A percentile compares a stretch with the other conserved stretches of the same genome.
These are phyloP conservation scores for Smutsia gigantea DNA, from an alignment of 2,797 vertebrate species.

Conservation along the genomic window DNA sequence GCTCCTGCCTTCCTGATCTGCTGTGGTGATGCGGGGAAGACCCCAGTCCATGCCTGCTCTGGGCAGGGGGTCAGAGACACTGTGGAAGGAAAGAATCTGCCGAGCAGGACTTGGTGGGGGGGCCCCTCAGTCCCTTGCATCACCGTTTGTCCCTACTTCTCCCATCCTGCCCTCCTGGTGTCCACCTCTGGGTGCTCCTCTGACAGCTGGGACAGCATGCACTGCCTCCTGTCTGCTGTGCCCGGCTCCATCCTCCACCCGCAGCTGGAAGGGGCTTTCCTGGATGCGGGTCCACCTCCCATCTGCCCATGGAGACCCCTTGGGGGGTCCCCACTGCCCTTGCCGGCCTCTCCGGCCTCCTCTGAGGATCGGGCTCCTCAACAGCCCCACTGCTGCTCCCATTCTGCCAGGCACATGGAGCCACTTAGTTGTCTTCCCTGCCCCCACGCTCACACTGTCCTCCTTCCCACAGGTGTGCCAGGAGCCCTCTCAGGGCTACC, in stretches of 20 bases:
- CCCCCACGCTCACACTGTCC: background rate
- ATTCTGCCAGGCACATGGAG: background rate
- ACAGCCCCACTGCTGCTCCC: background rate
- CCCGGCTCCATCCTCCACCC: background rate
- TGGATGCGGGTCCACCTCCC: background rate
- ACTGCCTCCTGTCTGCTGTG: background rate
- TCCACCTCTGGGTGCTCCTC: background rate
- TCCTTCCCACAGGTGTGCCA: background rate
- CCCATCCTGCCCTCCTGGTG: too few species aligned
- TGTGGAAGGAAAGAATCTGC: too few species aligned
- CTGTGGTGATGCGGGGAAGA: background rate
- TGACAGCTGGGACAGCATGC: background rate
- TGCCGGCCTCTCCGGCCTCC: background rate
- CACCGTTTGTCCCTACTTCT: too few species aligned
- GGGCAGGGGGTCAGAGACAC: background rate
- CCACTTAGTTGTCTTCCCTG: too few species aligned
- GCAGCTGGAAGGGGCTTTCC: too few species aligned
- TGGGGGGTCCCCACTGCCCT: too few species aligned
- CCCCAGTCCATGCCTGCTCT: background rate
- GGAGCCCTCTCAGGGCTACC: background rate
- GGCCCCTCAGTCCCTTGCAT: too few species aligned
- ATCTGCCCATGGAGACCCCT: background rate
- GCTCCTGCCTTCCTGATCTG: fast-evolving
- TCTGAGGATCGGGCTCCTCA: background rate
- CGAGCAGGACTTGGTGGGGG: background rate